Conservation (phyloP, 2,888 invertebrate genomes). For the Xestobium rufovillosum region DNA sequence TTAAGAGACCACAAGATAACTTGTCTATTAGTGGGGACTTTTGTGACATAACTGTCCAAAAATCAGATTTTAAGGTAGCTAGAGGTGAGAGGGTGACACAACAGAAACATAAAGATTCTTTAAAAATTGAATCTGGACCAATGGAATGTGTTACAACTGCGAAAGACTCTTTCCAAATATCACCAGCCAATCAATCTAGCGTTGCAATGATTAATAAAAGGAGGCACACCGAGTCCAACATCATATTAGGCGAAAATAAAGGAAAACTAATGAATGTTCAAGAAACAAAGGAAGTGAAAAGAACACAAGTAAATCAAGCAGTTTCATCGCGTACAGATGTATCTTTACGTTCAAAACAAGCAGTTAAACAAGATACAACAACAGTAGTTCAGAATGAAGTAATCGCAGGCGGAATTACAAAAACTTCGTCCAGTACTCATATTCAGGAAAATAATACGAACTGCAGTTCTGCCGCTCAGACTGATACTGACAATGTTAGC, state of each 20-base stretch:
- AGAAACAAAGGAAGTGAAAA: conserved; percentile 30
- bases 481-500: no score
- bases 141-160: conserved; percentile 48
- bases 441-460: conserved; percentile 23
- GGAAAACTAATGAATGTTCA: conserved; percentile 46
- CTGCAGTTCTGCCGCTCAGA: not conserved
- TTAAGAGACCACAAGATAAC: conserved; percentile 54
- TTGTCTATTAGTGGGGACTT: conserved; percentile 45
- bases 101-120: conserved; percentile 46
- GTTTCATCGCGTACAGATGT: not conserved
- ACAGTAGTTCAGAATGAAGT: conserved; percentile 29
- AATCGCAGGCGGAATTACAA: conserved; percentile 32
- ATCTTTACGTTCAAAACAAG: not conserved
- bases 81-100: conserved; percentile 46
- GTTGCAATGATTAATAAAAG: conserved; percentile 48
- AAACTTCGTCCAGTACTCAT: conserved; percentile 38
- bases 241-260: conserved; percentile 55
- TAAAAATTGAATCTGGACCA: conserved; percentile 45
- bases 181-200: conserved; percentile 39
- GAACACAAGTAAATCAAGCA: conserved; percentile 14
- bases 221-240: conserved; percentile 60
- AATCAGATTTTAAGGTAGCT: conserved; percentile 43
- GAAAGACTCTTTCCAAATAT: conserved; percentile 48
- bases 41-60: conserved; percentile 42
- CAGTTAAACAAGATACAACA: no score